Percentiles rank a stretch among this genome's conserved stretches.
Conservation (phyloP, 2,113 vertebrate genomes). For the Psephotus haematonotus region DNA sequence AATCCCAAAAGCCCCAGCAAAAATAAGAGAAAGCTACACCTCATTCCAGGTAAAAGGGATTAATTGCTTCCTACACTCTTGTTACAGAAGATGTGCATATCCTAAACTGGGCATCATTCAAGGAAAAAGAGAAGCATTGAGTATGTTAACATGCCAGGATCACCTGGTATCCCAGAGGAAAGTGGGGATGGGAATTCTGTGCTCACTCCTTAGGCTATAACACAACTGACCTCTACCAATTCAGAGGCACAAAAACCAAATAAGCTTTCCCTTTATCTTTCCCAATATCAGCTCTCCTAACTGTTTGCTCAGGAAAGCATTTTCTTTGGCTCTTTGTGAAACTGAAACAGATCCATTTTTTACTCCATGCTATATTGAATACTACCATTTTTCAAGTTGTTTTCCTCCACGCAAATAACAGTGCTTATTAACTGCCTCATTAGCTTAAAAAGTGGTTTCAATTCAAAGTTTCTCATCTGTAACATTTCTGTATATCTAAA, state of each 20-base stretch:
- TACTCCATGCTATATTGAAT: not conserved
- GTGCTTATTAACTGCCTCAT: not conserved
- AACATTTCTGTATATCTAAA: not conserved
- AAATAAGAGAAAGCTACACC: not conserved
- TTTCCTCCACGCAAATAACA: not conserved
- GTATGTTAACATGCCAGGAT: not conserved
- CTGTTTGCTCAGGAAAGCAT: not conserved
- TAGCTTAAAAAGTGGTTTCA: not conserved
- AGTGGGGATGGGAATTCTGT: not conserved
- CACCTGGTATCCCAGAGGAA: not conserved
- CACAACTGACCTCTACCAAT: not conserved
- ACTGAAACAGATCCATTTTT: not conserved
- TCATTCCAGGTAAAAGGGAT: not conserved
- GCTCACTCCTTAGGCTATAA: not conserved
- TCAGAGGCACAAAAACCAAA: not conserved
- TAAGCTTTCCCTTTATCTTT: not conserved
- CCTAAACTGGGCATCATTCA: not conserved
- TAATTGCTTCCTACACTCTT: not conserved
- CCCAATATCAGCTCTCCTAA: not conserved
- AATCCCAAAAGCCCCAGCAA: not conserved
- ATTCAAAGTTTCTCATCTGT: not conserved
- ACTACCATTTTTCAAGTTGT: not conserved
- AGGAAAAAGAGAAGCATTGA: not conserved
- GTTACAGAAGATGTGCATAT: rapidly evolving
- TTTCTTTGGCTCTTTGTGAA: not conserved